A percentile compares a stretch with the other conserved stretches of the same genome.
Conservation (phyloP, 2,888 invertebrate species). For the Trichogramma evanescens region DNA sequence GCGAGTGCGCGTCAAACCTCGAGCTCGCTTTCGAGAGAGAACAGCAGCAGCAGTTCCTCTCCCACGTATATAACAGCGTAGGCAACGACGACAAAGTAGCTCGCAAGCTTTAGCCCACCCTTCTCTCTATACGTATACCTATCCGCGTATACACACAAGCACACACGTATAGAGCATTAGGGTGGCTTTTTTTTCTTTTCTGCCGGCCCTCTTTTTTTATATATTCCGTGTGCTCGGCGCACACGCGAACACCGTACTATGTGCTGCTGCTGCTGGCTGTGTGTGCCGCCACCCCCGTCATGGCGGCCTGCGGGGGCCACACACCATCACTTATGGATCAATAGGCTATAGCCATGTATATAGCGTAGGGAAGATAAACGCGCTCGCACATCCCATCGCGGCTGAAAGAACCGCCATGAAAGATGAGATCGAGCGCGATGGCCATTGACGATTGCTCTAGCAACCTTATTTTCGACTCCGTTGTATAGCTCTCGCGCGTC, state of each 20-base stretch:
- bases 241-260: neutral
- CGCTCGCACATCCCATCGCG: slow-evolving; percentile 11
- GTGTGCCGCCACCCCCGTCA: slow-evolving; percentile 8
- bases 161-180: neutral
- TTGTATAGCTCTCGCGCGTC: too few species aligned
- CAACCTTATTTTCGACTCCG: neutral
- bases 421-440: slow-evolving; percentile 17
- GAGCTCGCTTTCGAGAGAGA: neutral
- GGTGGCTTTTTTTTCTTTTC: slow-evolving; percentile 5
- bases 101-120: neutral
- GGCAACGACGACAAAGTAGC: too few species aligned
- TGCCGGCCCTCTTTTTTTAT: neutral
- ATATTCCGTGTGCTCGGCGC: neutral
- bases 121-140: too few species aligned
- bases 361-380: slow-evolving; percentile 42
- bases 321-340: slow-evolving; percentile 35
- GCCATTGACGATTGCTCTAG: slow-evolving; percentile 15
- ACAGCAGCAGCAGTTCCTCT: too few species aligned
- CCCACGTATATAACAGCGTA: neutral
- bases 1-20: slow-evolving; percentile 11
- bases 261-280: neutral
- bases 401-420: neutral
- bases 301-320: slow-evolving; percentile 6
- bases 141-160: neutral
- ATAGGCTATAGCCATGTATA: slow-evolving; percentile 28